phyloP scores from a whole-genome alignment of 2,113 vertebrate species.

The Marmota monax region DNA sequence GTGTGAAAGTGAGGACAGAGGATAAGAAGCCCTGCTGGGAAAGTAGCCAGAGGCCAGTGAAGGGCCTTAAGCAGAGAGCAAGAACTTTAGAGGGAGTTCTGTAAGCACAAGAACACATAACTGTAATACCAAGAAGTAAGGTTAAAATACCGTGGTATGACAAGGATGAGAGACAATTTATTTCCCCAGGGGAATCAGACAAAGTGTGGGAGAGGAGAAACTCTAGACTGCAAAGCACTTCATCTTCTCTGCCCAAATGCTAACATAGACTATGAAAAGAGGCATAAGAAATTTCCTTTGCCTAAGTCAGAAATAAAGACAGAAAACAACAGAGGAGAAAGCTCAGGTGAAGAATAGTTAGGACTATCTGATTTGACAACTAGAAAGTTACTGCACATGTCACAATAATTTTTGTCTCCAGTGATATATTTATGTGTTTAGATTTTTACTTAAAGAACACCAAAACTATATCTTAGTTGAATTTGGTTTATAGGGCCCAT shows the following conservation, averaged over 20 bases:
- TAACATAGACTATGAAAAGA: neutral
- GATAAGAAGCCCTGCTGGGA: too few species aligned
- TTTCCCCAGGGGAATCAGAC: neutral
- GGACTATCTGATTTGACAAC: neutral
- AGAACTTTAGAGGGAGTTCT: neutral
- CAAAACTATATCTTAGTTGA: neutral
- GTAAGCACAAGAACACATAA: neutral
- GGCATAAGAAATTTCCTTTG: neutral
- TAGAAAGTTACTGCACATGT: neutral
- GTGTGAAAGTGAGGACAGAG: too few species aligned
- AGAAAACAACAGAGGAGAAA: neutral
- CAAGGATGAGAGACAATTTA: neutral
- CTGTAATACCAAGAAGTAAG: neutral
- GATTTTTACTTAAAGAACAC: neutral
- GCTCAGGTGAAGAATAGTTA: neutral
- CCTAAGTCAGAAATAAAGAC: neutral
- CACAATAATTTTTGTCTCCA: neutral
- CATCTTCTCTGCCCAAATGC: neutral
- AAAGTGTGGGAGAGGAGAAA: neutral
- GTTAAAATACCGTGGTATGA: neutral
- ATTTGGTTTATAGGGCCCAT: neutral
- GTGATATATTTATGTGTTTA: neutral
- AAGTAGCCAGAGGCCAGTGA: too few species aligned
- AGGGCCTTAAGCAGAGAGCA: rapidly evolving
- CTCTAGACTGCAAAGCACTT: neutral